These are phyloP conservation scores for Strigamia crassipes DNA, from an alignment of 2,888 invertebrate species.

Conservation along the genomic window DNA sequence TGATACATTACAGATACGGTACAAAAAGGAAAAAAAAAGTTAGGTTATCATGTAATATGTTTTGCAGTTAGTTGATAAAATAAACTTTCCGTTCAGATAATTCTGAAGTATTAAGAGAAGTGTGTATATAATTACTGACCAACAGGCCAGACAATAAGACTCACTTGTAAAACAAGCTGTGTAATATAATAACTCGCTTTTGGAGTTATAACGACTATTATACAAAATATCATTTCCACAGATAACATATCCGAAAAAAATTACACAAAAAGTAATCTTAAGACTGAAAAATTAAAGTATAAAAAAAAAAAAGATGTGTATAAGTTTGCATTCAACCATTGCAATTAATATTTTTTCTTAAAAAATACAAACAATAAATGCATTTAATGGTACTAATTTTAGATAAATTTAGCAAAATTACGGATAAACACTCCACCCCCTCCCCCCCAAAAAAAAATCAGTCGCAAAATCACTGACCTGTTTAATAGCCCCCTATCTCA, in stretches of 20 bases:
- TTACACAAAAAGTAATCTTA: constrained; percentile 41
- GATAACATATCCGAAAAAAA: constrained; percentile 46
- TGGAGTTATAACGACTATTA: constrained; percentile 43
- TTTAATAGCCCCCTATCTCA: not conserved
- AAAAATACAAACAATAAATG: not conserved
- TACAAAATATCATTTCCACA: constrained; percentile 48
- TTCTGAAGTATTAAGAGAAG: not conserved
- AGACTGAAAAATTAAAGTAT: not conserved
- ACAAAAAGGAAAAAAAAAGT: not conserved
- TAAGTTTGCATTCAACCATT: not conserved
- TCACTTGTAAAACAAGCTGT: constrained; percentile 48
- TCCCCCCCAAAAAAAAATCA: too few species aligned
- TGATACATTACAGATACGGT: constrained; percentile 2
- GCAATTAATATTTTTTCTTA: not conserved
- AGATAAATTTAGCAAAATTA: not conserved
- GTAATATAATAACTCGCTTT: constrained; percentile 45
- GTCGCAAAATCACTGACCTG: not conserved
- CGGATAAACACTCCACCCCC: not conserved
- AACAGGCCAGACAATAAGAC: constrained; percentile 47
- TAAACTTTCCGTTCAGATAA: constrained; percentile 32
- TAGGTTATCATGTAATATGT: not conserved
- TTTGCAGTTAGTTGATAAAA: not conserved
- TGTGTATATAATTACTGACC: constrained; percentile 44
- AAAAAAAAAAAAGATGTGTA: not conserved
- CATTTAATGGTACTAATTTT: not conserved